Evolutionary conservation across 2,113 vertebrate species (phyloP).

Genomic region (Hydrolagus affinis): DNA sequence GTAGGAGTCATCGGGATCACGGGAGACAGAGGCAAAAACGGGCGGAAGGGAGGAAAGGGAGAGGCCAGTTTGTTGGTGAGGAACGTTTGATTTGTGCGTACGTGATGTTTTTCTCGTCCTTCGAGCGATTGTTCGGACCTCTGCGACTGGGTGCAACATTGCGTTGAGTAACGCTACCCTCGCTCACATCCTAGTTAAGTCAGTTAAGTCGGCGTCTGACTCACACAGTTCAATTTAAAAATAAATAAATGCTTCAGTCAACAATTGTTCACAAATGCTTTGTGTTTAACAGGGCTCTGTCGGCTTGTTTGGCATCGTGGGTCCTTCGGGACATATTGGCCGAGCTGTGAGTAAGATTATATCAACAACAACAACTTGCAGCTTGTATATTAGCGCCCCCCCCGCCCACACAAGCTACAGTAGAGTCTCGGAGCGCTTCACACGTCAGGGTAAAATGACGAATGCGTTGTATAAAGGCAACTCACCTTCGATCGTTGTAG

Average conservation of each 20-base stretch:
- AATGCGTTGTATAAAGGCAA: neutral
- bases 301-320: slow-evolving; percentile 56
- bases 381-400: too few relatives aligned
- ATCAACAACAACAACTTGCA: too few relatives aligned
- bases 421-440: too few relatives aligned
- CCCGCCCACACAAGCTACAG: too few relatives aligned
- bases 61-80: slow-evolving; percentile 61
- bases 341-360: slow-evolving; percentile 49
- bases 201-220: too few relatives aligned
- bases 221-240: too few relatives aligned
- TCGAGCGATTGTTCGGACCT: neutral
- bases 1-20: slow-evolving; percentile 58
- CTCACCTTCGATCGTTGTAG: neutral
- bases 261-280: neutral
- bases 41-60: slow-evolving; percentile 67
- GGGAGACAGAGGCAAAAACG: slow-evolving; percentile 55
- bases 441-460: neutral
- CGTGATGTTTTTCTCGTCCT: neutral
- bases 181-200: too few relatives aligned
- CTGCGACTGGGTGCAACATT: neutral
- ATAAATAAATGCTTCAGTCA: neutral
- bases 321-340: slow-evolving; percentile 57
- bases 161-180: neutral
- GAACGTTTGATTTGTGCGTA: slow-evolving; percentile 31
- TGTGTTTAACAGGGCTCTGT: slow-evolving; percentile 60